Evolutionary conservation across 2,888 invertebrate genomes (phyloP).

Genomic region (Boloria selene): DNA sequence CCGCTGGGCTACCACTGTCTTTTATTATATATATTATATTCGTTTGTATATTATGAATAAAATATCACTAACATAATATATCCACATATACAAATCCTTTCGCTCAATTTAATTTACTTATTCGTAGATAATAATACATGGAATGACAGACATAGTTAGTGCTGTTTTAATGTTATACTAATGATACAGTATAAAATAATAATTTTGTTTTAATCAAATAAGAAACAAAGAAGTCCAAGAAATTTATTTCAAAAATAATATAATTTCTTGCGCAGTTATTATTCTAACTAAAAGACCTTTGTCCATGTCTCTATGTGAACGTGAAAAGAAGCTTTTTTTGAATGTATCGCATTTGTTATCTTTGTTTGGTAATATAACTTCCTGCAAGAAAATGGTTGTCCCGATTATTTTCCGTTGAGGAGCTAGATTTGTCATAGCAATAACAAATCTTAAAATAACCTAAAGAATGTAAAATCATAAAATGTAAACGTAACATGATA

Average conservation of each 20-base stretch:
- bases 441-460: not conserved
- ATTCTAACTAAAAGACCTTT: constrained; percentile 22
- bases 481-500: too few species aligned
- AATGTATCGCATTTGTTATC: constrained; percentile 32
- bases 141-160: too few species aligned
- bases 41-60: too few species aligned
- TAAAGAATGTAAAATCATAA: not conserved
- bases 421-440: too few species aligned
- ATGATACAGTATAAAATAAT: too few species aligned
- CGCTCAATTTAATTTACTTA: too few species aligned
- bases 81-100: too few species aligned
- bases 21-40: too few species aligned
- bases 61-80: too few species aligned
- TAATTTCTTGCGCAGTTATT: constrained; percentile 14
- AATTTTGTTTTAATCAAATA: not conserved
- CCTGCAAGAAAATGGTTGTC: constrained; percentile 27
- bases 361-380: constrained; percentile 28
- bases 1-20: too few species aligned
- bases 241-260: not conserved
- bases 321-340: constrained; percentile 26
- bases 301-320: constrained; percentile 19
- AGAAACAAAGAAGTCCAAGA: not conserved
- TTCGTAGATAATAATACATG: too few species aligned
- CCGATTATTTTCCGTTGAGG: constrained; percentile 10
- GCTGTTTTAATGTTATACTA: too few species aligned